These are phyloP conservation scores for Leptodactylus fallax DNA, from an alignment of 2,797 vertebrate genomes.

Conservation along the genomic window DNA sequence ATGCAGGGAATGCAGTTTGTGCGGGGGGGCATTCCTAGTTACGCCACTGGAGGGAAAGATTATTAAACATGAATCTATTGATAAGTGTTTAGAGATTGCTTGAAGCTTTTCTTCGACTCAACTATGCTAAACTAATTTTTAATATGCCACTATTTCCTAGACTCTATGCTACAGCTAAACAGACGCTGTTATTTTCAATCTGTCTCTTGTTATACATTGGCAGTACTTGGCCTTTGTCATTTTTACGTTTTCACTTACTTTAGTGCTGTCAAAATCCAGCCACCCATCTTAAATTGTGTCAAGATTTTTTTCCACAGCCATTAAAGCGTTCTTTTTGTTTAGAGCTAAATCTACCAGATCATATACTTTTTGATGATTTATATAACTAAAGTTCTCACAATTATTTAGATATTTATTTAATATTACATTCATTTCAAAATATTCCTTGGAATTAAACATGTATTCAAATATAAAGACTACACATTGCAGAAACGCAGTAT, in stretches of 20 bases:
- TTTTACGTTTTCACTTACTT: neutral
- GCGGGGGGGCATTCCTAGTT: too few species aligned
- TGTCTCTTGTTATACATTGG: neutral
- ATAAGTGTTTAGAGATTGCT: too few species aligned
- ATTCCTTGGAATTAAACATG: too few species aligned
- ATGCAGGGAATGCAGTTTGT: too few species aligned
- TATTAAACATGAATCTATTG: too few species aligned
- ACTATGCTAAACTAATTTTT: neutral
- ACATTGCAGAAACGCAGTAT: too few species aligned
- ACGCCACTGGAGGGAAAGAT: neutral
- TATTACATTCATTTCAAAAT: neutral
- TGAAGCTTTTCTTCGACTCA: too few species aligned
- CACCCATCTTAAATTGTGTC: neutral
- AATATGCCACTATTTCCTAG: neutral
- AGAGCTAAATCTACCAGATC: neutral
- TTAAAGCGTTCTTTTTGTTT: neutral
- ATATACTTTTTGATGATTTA: neutral
- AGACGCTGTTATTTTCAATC: neutral
- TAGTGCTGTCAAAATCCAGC: neutral
- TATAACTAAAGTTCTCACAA: neutral
- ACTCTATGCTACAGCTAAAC: neutral
- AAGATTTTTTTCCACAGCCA: neutral
- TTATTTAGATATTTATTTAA: neutral
- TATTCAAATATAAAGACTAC: too few species aligned
- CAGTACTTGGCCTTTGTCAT: neutral